Percentiles rank a stretch among this genome's conserved stretches.
phyloP scores from a whole-genome alignment of 2,113 vertebrate genomes.

The Elanoides forficatus region DNA sequence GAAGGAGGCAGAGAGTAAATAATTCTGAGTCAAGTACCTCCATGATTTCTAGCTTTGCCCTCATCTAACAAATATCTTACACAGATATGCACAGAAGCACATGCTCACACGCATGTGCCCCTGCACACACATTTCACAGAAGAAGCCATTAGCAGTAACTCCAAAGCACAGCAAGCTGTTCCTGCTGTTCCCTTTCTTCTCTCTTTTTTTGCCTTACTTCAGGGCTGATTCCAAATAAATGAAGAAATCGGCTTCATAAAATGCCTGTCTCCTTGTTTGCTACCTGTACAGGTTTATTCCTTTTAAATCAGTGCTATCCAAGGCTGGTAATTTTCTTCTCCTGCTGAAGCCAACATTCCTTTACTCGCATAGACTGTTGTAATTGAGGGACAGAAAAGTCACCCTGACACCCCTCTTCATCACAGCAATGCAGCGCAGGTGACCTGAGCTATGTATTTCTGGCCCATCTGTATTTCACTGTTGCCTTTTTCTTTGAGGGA shows the following conservation, averaged over 20 bases:
- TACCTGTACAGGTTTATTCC: not conserved
- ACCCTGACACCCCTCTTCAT: not conserved
- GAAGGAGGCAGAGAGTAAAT: constrained; percentile 26
- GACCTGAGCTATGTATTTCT: not conserved
- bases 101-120: not conserved
- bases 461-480: not conserved
- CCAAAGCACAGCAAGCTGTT: not conserved
- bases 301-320: not conserved
- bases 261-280: not conserved
- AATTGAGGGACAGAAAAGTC: not conserved
- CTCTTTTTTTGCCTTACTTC: not conserved
- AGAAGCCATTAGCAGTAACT: not conserved
- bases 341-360: not conserved
- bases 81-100: not conserved
- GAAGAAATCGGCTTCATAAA: not conserved
- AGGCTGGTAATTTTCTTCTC: not conserved
- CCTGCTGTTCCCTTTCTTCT: not conserved
- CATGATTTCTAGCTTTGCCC: not conserved
- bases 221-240: not conserved
- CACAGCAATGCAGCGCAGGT: not conserved
- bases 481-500: not conserved
- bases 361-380: not conserved
- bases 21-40: not conserved
- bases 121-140: fast-evolving
- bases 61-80: not conserved